Evolutionary conservation across 2,888 invertebrate genomes (phyloP), one percentile per base, ranked within the genome.

Genomic region (Choristoneura rosaceana): DNA sequence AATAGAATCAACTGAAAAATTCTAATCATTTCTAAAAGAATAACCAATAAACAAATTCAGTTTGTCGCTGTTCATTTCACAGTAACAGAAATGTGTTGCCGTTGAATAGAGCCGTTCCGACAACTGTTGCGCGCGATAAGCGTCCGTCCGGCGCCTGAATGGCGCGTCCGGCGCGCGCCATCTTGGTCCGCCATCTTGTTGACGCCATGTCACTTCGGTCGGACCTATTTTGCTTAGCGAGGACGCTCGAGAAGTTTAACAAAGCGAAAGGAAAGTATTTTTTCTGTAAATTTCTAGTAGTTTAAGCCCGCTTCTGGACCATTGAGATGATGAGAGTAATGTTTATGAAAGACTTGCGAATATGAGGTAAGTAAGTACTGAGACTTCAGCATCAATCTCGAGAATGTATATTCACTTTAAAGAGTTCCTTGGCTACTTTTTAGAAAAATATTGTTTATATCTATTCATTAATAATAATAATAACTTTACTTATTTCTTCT

Each of bases 71-170:
- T 52, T 17, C 17, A 52, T 52, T 17, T 25, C 25, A 55, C 55
- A 52, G 52, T 15, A 50, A n/a, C n/a, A 17, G 52, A 43, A 61
- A 61, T 14, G 17, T 41, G 4, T 14, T 17, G n/a, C 43, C 25
- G 62, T 45, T 62, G 52, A 69, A 69, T 52, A 25, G 61, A n/a
- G 25, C 41, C 55, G 12, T 41, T 34, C 43, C 12, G 70, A 34
- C 71, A 76, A 75, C 76, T 76, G 75, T 76, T 76, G 76, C 75
- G 59, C 61, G 25, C 66, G 64, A 68, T 68, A 62, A 70, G 70
- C 64, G 69, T 59, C 66, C 64, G 69, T 59, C 66, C 63, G 61
- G 71, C 50, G 71, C 66, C 61, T 52, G 65, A 64, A 61, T 58
- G 64, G 47, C 58, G 73, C 66, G 59, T 60, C 63, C 47, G 52